These are phyloP conservation scores for Mechanitis messenoides DNA, from an alignment of 2,888 invertebrate species.

Conservation along the genomic window DNA sequence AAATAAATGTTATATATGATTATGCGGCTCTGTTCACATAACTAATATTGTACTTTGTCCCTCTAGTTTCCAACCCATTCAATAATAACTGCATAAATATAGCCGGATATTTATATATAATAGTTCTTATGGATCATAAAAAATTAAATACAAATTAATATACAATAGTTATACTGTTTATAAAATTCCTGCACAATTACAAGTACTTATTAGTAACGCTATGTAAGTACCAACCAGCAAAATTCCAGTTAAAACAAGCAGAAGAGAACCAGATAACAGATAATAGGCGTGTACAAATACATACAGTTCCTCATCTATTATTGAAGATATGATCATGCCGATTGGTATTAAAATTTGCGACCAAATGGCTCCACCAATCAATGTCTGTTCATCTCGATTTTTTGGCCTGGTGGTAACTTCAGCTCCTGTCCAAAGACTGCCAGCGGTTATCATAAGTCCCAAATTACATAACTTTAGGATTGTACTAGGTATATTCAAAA, in stretches of 20 bases:
- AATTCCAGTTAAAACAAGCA: constrained; percentile 42
- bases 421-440: constrained; percentile 50
- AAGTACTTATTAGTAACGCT: too few species aligned
- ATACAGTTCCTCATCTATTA: constrained; percentile 40
- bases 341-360: constrained; percentile 55
- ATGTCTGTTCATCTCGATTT: constrained; percentile 52
- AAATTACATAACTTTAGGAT: constrained; percentile 44
- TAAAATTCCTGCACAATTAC: neutral
- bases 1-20: too few species aligned
- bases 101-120: too few species aligned
- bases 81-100: too few species aligned
- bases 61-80: too few species aligned
- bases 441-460: constrained; percentile 42
- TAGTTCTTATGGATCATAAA: too few species aligned
- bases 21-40: too few species aligned
- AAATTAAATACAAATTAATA: too few species aligned
- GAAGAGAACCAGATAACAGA: constrained; percentile 38
- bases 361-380: constrained; percentile 60
- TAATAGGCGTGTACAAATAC: constrained; percentile 46
- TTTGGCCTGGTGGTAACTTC: constrained; percentile 44
- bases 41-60: too few species aligned
- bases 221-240: constrained; percentile 38
- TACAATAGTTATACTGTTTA: neutral
- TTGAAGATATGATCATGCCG: constrained; percentile 49
- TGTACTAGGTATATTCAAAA: constrained; percentile 26